Evolutionary conservation across 2,888 invertebrate species (phyloP).

Genomic region (Matsumyia berberina): DNA sequence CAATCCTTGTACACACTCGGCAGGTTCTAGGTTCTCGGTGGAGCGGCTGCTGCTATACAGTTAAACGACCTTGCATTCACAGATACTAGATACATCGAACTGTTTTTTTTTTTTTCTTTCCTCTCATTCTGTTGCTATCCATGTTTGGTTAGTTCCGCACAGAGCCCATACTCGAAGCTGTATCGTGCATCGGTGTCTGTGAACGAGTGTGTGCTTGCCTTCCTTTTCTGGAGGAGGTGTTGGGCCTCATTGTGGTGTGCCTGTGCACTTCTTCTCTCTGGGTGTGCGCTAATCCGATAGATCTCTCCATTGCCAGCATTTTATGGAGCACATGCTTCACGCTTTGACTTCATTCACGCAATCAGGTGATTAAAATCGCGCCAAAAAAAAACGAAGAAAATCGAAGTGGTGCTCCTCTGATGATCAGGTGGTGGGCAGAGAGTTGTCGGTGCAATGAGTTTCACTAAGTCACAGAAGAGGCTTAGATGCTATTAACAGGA

Average conservation of each 20-base stretch:
- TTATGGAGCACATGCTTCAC: conserved; percentile 74
- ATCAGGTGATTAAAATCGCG: conserved; percentile 73
- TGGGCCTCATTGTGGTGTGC: conserved; percentile 21
- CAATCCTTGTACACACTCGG: conserved; percentile 55
- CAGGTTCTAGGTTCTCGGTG: conserved; percentile 23
- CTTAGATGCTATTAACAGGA: conserved; percentile 66
- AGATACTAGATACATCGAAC: conserved; percentile 57
- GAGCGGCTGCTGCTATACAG: conserved; percentile 37
- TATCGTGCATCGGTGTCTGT: conserved; percentile 28
- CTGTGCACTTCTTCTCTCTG: conserved; percentile 19
- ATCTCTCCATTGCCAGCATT: conserved; percentile 56
- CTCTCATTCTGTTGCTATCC: conserved; percentile 33
- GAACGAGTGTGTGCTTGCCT: conserved; percentile 14
- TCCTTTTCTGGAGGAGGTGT: conserved; percentile 58
- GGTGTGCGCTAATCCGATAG: conserved; percentile 66
- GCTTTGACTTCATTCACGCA: conserved; percentile 75
- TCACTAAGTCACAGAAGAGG: conserved; percentile 36
- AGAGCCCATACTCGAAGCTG: too few species aligned
- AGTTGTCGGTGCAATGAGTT: conserved; percentile 51
- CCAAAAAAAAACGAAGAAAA: conserved; percentile 32
- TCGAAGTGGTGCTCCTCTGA: conserved; percentile 5
- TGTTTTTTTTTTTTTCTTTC: conserved; percentile 7
- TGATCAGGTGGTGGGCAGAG: conserved; percentile 68
- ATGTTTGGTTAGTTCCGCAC: conserved; percentile 63
- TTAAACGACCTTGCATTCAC: conserved; percentile 76